A percentile compares a stretch with the other conserved stretches of the same genome.
These are phyloP conservation scores for Pogonognathellus flavescens DNA, from an alignment of 1,140 invertebrate genomes.

Conservation along the genomic window DNA sequence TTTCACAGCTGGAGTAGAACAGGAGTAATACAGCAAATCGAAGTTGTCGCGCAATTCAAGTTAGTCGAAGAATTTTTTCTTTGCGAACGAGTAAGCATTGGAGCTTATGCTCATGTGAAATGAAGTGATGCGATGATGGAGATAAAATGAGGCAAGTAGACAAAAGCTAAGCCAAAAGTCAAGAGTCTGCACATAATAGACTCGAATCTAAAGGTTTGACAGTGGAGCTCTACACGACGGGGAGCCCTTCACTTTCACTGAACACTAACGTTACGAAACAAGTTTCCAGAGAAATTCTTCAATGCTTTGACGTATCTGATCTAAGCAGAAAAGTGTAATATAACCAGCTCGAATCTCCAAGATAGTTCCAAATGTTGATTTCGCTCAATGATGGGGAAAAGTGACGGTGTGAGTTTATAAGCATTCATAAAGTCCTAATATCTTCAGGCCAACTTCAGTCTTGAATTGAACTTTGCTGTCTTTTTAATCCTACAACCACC, in stretches of 20 bases:
- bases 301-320: background rate
- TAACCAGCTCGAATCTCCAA: no score
- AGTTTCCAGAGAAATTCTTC: background rate
- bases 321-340: no score
- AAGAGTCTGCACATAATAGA: constrained; percentile 18
- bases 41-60: background rate
- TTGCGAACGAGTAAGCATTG: background rate
- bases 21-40: background rate
- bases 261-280: background rate
- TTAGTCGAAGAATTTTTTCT: no score
- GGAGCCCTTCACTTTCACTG: background rate
- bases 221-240: background rate
- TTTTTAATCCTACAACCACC: no score
- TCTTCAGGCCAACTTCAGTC: no score
- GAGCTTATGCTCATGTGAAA: constrained; percentile 16
- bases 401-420: no score
- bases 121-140: constrained; percentile 38
- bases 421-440: no score
- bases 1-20: background rate
- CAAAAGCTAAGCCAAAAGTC: constrained; percentile 27
- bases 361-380: no score
- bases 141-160: constrained; percentile 24
- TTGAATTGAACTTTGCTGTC: no score
- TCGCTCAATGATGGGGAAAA: no score
- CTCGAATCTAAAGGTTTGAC: background rate